Evolutionary conservation across 2,888 invertebrate genomes (phyloP), one percentile per base, ranked within the genome.

Genomic region (Yponomeuta sedellus): DNA sequence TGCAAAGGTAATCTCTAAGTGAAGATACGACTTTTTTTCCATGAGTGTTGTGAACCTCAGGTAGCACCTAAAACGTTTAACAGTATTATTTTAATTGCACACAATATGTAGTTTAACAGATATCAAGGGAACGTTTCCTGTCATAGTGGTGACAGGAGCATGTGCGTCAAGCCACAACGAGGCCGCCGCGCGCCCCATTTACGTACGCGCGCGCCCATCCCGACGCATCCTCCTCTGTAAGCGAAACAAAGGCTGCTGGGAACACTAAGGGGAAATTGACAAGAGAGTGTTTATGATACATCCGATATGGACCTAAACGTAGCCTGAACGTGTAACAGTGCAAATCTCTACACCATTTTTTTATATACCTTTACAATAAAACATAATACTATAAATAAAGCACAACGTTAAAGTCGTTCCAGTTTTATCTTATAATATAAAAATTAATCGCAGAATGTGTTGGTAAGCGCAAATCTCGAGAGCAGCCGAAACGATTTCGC

Each of bases 81-180:
- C 34, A 34, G 44, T 16, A 16, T 16, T 1, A 52, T 52, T 12
- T 52, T 52, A 12, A 52, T 52, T 52, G 8, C 44, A 5, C 44
- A 8, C 16, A 52, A 52, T 52, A 52, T 34, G 8, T 34, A 34
- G 34, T 34, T 8, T 34, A 34, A 6, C 34, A 8, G 8, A 34
- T 34, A 34, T 52, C 44, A 52, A 52, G 16, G 34, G 34, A 12
- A 62, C 34, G 39, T 62, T 62, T 62, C 39, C 62, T 62, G 62
- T 62, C 62, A 52, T 52, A 19, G 40, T 10, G 62, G 12, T 62
- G 62, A 62, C 62, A 62, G 19, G 62, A 62, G 34, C 62, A 62
- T 39, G 39, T 62, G 62, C 62, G 62, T 62, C 62, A 59, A 25
- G 34, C 62, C 62, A 40, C 62, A 62, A 62, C 28, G 62, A 62